Conservation (phyloP, 2,113 vertebrate species). For the Cryptotis parvus region DNA sequence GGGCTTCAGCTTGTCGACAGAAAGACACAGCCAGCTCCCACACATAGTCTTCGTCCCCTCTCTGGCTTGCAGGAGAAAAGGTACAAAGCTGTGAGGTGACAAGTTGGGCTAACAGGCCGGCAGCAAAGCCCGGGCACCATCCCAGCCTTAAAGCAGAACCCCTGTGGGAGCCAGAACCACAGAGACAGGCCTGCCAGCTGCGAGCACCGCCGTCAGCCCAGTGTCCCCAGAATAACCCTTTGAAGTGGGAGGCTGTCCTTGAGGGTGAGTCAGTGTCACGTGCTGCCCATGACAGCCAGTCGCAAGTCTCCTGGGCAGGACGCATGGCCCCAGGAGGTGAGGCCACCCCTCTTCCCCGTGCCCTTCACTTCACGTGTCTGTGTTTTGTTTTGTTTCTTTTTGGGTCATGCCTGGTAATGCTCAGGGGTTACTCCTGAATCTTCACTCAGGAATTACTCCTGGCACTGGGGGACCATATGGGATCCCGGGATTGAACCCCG, state of each 20-base stretch:
- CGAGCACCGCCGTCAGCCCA: slow-evolving; percentile 37
- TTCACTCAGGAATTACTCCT: too few relatives aligned
- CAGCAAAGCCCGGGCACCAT: not conserved
- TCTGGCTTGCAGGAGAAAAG: not conserved
- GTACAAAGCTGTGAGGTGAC: not conserved
- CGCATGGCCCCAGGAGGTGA: slow-evolving; percentile 32
- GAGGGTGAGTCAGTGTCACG: slow-evolving; percentile 85
- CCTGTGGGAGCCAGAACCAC: not conserved
- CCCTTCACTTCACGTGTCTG: too few relatives aligned
- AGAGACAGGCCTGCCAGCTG: not conserved
- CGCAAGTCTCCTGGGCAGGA: slow-evolving; percentile 59
- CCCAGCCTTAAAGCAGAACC: not conserved
- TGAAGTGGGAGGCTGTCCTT: slow-evolving; percentile 69
- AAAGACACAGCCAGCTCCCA: not conserved
- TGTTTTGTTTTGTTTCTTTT: too few relatives aligned
- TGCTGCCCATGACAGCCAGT: slow-evolving; percentile 81
- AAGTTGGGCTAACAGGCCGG: not conserved
- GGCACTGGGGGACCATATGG: too few relatives aligned
- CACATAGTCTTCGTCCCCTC: not conserved
- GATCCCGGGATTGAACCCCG: too few relatives aligned
- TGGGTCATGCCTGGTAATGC: too few relatives aligned
- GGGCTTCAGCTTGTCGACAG: too few relatives aligned
- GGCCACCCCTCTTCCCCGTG: slow-evolving; percentile 50
- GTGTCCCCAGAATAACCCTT: slow-evolving; percentile 49
- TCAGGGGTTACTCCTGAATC: too few relatives aligned